A percentile compares a stretch with the other conserved stretches of the same genome.
Evolutionary conservation across 2,888 invertebrate species (phyloP).

Genomic region (Notodromas monacha): DNA sequence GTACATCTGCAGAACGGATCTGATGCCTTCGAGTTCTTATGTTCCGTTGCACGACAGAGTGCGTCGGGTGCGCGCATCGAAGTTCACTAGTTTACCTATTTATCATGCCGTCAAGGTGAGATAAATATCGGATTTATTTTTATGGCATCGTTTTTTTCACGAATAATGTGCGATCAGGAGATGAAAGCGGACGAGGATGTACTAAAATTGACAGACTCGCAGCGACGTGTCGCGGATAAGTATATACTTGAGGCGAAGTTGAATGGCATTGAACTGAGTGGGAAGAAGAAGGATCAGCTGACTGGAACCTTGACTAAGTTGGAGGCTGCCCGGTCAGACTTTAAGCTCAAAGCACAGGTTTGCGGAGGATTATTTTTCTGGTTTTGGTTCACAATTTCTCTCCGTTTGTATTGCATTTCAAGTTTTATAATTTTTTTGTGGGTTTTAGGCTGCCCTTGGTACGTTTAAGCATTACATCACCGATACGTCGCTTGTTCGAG

Average conservation of each 20-base stretch:
- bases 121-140: not conserved
- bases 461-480: slow-evolving; percentile 22
- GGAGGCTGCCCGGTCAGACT: slow-evolving; percentile 24
- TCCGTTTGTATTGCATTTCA: too few relatives aligned
- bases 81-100: slow-evolving; percentile 34
- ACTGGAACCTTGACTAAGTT: slow-evolving; percentile 22
- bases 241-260: slow-evolving; percentile 45
- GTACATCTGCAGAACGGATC: slow-evolving; percentile 38
- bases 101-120: slow-evolving; percentile 30
- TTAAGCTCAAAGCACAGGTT: too few relatives aligned
- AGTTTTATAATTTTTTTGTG: too few relatives aligned
- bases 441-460: not conserved
- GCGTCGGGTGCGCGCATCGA: slow-evolving; percentile 31
- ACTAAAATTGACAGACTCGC: slow-evolving; percentile 20
- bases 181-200: not conserved
- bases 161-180: not conserved
- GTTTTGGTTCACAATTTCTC: too few relatives aligned
- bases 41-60: slow-evolving; percentile 45
- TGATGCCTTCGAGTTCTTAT: slow-evolving; percentile 45
- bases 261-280: slow-evolving; percentile 37
- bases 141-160: too few relatives aligned
- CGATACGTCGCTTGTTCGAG: slow-evolving; percentile 29
- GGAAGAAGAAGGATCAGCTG: slow-evolving; percentile 22
- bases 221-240: slow-evolving; percentile 37
- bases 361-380: too few relatives aligned